These are phyloP conservation scores for Drosophila pseudotakahashii DNA, from an alignment of 2,888 invertebrate species.

Conservation along the genomic window DNA sequence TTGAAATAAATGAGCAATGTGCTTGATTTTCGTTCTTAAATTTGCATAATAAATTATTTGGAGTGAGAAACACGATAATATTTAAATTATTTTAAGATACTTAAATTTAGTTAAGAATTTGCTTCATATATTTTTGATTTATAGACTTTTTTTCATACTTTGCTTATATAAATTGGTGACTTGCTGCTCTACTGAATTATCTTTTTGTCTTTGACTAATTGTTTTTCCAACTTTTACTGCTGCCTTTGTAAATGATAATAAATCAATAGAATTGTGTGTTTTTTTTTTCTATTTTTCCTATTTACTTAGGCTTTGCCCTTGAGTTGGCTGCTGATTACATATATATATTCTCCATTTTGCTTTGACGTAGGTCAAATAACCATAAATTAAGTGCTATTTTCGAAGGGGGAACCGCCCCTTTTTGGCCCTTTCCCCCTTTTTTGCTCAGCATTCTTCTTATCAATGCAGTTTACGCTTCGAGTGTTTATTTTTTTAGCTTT, in stretches of 20 bases:
- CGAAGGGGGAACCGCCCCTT: neutral
- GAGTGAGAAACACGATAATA: neutral
- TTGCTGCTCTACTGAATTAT: conserved; percentile 9
- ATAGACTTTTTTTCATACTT: neutral
- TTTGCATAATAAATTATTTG: neutral
- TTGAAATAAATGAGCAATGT: conserved; percentile 1
- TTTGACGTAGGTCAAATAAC: conserved; percentile 73
- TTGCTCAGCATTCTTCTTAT: conserved; percentile 18
- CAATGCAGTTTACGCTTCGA: conserved; percentile 41
- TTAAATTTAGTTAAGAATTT: too few species aligned
- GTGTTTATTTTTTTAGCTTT: conserved; percentile 47
- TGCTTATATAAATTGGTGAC: conserved; percentile 2
- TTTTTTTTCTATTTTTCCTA: neutral
- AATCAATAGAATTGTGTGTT: conserved; percentile 19
- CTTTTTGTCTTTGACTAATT: conserved; percentile 10
- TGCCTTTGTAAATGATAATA: conserved; percentile 14
- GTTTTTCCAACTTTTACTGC: conserved; percentile 13
- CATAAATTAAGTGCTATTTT: conserved; percentile 53
- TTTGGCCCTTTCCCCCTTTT: neutral
- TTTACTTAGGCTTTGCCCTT: conserved; percentile 32
- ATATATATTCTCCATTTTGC: conserved; percentile 22
- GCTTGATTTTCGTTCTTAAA: neutral
- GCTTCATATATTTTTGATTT: too few species aligned
- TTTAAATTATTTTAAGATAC: neutral
- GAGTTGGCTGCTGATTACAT: conserved; percentile 11